Base-by-base conservation (phyloP, 2,113 vertebrate genomes). In the human (Homo sapiens) region DNA sequence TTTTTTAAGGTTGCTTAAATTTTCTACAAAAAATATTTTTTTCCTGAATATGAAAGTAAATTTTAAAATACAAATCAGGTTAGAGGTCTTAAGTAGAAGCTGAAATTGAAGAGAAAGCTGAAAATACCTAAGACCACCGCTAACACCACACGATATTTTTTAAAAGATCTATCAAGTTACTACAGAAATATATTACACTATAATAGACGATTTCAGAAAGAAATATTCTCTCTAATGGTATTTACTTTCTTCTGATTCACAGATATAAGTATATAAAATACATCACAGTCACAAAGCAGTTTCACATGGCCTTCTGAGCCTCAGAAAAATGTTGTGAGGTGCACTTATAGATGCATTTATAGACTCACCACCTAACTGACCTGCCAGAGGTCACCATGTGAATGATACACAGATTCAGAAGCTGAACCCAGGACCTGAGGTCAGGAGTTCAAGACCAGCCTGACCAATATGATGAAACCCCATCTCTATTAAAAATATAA, bases 111-210 rank as follows among this genome's bases (percentile, higher is more conserved):
- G 48, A 27, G 32, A 87, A 95, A 81, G 66, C 50, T 85, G 43
- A 64, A 0, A 6, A 93, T 82, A 57, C 88, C 73, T 89, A 59
- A 59, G 18, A 94, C 80, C 20, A 14, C 76, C 61, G 50, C 70
- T 97, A 96, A 8, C 89, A 70, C 73, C 89, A 87, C 8, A 90
- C 1, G 4, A 2, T 78, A 61, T 79, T 93, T 87, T 84, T 87
- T 80, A 91, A 97, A 92, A 97, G 94, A 96, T 84, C 81, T 84
- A 40, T 52, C 64, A 90, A 96, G 96, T 96, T 96, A 98, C 83
- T 85, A 97, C 59, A 72, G 86, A 96, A 98, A 97, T 98, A 80
- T 22, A 97, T 61, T 98, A 80, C 18, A 97, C 66, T 72, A 55
- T 61, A 78, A 52, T 0, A 89, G 45, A 96, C 70, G 81, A 98